Evolutionary conservation across 2,888 invertebrate genomes (phyloP), one percentile per base, ranked within the genome.

Genomic region (Nomada goodeniana): DNA sequence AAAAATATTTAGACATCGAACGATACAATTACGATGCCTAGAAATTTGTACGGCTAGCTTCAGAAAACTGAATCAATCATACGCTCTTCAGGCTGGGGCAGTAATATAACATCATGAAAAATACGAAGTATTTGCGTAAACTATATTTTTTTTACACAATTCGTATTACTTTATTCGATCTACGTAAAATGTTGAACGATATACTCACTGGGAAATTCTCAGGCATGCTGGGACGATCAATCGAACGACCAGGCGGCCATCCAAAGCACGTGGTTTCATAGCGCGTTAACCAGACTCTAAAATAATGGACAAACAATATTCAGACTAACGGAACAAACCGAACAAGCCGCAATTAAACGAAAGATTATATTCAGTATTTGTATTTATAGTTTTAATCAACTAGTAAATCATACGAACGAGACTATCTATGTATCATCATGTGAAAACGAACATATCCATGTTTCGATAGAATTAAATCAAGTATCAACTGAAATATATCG

Each of bases 381-480:
- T 74, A 74, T 72, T 78, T 73, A 20, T 83, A 67, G 65, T 85
- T 82, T 78, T 90, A 90, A 91, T 91, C 89, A 89, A 50, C 29
- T 76, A 77, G 80, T 76, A n/a, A 70, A 86, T 92, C 92, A 92
- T 92, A 92, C 92, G 92, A 92, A 92, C 92, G 92, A 92, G 92
- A 92, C 92, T 89, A 86, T 70, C 52, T 69, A 53, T 15, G 15
- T 90, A 74, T 92, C 92, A 92, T 92, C 92, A 92, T 82, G 42
- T 78, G 61, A 69, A 36, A 57, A 20, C 20, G n/a, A 42, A 78
- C 53, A 74, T 60, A 36, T 36, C 15, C n/a, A n/a, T 10, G 50
- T 2, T 11, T 18, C 5, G 15, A n/a, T n/a, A 10, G 69, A 64
- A 36, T 52, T 23, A 74, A 44, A 18, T n/a, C 18, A 83, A 79